These are phyloP conservation scores for Homalodisca vitripennis DNA, from an alignment of 1,140 invertebrate genomes.

Conservation along the genomic window DNA sequence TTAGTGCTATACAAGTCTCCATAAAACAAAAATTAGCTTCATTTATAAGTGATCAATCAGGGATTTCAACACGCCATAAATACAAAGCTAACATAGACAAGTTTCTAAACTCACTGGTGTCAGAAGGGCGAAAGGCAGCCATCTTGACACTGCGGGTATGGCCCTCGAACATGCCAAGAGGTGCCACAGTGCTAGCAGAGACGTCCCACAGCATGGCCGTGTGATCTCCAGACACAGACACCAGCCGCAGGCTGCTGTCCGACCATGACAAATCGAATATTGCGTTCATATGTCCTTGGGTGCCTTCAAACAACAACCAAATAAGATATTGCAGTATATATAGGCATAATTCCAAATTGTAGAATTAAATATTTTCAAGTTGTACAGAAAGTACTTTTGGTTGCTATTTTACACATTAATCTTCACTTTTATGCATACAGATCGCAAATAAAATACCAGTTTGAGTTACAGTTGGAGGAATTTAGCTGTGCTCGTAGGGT, in stretches of 20 bases:
- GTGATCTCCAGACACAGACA: constrained; percentile 85
- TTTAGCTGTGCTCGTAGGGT: no score
- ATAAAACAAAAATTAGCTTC: no score
- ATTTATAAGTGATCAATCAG: no score
- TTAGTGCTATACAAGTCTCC: no score
- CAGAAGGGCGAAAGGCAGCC: constrained; percentile 64
- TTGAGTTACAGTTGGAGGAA: no score
- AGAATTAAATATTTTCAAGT: not conserved
- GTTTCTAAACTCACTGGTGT: constrained; percentile 51
- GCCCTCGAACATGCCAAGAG: constrained; percentile 61
- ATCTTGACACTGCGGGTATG: constrained; percentile 80
- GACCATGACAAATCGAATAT: constrained; percentile 88
- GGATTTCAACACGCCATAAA: not conserved
- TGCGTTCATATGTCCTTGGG: constrained; percentile 76
- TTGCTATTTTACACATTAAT: constrained; percentile 1
- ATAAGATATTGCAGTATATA: not conserved
- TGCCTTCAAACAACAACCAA: constrained; percentile 20
- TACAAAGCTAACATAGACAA: not conserved
- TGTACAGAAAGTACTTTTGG: not conserved
- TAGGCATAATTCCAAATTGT: not conserved
- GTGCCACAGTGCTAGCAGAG: constrained; percentile 48
- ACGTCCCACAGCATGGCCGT: constrained; percentile 74
- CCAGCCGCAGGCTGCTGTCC: constrained; percentile 67
- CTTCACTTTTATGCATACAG: not conserved
- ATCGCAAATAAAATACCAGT: not conserved